phyloP scores from a whole-genome alignment of 1,140 invertebrate species.

The Lanistes nyassanus region DNA sequence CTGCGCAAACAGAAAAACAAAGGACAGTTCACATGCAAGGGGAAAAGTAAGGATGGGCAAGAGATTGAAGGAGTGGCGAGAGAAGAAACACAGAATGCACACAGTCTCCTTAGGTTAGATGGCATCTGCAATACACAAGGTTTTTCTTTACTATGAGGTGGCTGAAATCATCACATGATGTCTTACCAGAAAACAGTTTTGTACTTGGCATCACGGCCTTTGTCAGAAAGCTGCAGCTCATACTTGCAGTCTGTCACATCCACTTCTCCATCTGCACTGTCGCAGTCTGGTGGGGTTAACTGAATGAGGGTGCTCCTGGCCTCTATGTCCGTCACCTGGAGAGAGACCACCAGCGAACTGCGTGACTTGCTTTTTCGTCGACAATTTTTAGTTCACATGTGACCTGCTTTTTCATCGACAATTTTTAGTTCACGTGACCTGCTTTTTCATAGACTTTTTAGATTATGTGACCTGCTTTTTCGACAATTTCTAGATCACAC shows the following conservation, averaged over 20 bases:
- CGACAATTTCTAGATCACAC: background rate
- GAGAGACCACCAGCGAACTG: background rate
- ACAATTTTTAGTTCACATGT: background rate
- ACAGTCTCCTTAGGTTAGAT: background rate
- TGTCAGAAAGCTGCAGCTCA: slow-evolving; percentile 81
- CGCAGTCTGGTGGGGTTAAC: slow-evolving; percentile 76
- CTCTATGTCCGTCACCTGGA: slow-evolving; percentile 80
- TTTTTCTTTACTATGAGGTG: no score
- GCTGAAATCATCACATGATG: background rate
- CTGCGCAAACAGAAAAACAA: no score
- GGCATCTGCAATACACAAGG: no score
- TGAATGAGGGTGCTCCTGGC: slow-evolving; percentile 81
- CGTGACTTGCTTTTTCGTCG: no score
- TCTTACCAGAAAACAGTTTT: slow-evolving; percentile 78
- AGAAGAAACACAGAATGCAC: background rate
- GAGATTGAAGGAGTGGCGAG: no score
- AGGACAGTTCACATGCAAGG: no score
- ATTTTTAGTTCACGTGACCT: background rate
- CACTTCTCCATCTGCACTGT: slow-evolving; percentile 65
- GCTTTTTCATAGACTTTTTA: no score
- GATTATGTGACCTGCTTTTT: no score
- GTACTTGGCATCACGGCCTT: slow-evolving; percentile 79
- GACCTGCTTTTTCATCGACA: no score
- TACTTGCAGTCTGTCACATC: slow-evolving; percentile 77
- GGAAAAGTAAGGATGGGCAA: no score